A percentile compares a stretch with the other conserved stretches of the same genome.
These are phyloP conservation scores for Catamblyrhynchus diadema DNA, from an alignment of 2,797 vertebrate genomes.

Conservation along the genomic window DNA sequence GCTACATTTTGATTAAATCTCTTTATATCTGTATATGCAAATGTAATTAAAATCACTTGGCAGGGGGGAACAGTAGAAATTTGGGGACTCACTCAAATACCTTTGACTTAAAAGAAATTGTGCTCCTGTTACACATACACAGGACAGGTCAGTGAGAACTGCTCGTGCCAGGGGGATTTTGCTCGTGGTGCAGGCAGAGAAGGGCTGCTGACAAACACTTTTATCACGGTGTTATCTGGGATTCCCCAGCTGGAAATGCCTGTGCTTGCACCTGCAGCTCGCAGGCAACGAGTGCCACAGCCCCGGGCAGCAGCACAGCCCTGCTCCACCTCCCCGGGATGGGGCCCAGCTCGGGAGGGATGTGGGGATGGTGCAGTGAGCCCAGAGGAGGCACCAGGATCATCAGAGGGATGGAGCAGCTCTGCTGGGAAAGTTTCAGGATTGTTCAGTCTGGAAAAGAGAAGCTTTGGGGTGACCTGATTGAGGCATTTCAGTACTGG, in stretches of 20 bases:
- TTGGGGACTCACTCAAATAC: background rate
- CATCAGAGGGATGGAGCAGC: background rate
- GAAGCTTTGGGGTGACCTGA: background rate
- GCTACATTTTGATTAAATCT: background rate
- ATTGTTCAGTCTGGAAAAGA: background rate
- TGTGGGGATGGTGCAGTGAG: rapidly evolving
- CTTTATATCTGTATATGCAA: slow-evolving; percentile 8
- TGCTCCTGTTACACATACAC: background rate
- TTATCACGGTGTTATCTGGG: background rate
- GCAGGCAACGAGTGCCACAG: background rate
- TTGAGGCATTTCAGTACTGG: rapidly evolving
- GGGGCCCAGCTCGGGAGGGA: background rate
- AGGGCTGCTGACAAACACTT: background rate
- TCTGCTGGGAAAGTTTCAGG: background rate
- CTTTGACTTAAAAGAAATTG: background rate
- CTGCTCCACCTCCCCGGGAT: rapidly evolving
- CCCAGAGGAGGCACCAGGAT: background rate
- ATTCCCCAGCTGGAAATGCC: background rate
- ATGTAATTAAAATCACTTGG: slow-evolving; percentile 13
- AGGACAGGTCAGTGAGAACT: background rate
- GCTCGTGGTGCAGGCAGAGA: background rate
- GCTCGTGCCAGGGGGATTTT: background rate
- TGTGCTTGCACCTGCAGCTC: background rate
- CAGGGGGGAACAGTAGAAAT: background rate
- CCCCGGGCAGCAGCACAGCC: background rate